Conservation (phyloP, 2,888 invertebrate genomes). For the Phasia obesa region DNA sequence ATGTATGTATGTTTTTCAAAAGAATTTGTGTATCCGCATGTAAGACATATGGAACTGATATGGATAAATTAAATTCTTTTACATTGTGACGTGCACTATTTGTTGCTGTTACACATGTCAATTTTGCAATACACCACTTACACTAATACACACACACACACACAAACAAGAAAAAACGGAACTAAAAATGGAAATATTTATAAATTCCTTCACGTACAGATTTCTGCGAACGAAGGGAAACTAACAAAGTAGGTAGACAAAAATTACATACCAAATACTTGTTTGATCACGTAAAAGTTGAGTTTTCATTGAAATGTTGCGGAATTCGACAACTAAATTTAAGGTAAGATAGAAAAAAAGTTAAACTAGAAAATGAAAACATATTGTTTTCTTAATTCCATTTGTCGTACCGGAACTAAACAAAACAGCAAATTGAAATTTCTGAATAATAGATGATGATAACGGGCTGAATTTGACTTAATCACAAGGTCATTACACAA, state of each 20-base stretch:
- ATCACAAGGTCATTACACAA: too few species aligned
- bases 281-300: constrained; percentile 53
- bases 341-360: background rate
- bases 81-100: constrained; percentile 45
- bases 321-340: constrained; percentile 42
- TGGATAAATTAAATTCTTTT: constrained; percentile 69
- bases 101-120: constrained; percentile 41
- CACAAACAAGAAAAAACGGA: background rate
- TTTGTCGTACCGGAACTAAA: constrained; percentile 36
- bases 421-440: constrained; percentile 49
- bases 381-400: constrained; percentile 57
- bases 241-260: constrained; percentile 40
- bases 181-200: constrained; percentile 31
- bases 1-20: background rate
- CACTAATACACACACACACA: background rate
- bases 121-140: constrained; percentile 21
- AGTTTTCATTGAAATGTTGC: constrained; percentile 45
- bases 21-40: constrained; percentile 21
- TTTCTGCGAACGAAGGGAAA: background rate
- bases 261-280: constrained; percentile 45
- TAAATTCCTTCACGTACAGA: constrained; percentile 61
- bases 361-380: constrained; percentile 35
- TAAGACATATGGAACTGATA: constrained; percentile 63
- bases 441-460: constrained; percentile 54
- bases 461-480: background rate